Evolutionary conservation across 2,888 invertebrate genomes (phyloP).

Genomic region (Didymodactylos carnosus): DNA sequence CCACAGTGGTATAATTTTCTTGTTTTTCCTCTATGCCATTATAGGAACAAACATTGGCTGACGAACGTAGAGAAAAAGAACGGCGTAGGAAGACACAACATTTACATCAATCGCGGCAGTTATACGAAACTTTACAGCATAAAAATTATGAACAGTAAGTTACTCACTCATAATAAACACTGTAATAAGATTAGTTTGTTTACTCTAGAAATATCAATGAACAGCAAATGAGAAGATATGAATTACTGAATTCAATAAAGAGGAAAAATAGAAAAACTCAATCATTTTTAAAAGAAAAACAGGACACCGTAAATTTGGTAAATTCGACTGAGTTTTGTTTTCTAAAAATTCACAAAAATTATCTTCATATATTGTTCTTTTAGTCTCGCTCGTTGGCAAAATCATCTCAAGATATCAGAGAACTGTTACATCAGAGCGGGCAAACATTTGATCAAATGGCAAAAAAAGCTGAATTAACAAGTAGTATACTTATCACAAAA

Average conservation of each 20-base stretch:
- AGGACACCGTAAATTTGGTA: neutral
- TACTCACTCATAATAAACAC: neutral
- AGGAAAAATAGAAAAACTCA: neutral
- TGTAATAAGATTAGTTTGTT: neutral
- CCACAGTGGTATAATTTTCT: neutral
- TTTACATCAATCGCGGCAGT: neutral
- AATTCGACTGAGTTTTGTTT: no score
- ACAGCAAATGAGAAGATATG: neutral
- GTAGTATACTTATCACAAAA: neutral
- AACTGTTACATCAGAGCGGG: neutral
- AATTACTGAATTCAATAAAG: neutral
- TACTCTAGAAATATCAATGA: neutral
- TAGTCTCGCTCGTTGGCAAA: neutral
- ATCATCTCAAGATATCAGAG: neutral
- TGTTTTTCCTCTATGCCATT: neutral
- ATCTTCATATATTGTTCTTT: neutral
- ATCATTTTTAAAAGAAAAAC: neutral
- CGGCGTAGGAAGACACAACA: neutral
- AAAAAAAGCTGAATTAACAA: neutral
- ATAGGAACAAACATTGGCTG: neutral
- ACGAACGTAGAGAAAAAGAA: neutral
- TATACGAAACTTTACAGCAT: neutral
- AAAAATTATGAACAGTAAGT: neutral
- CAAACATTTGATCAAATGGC: neutral
- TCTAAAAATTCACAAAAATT: no score